Base-by-base conservation (phyloP, 1,140 invertebrate species). In the Dinothrombium tinctorium region DNA sequence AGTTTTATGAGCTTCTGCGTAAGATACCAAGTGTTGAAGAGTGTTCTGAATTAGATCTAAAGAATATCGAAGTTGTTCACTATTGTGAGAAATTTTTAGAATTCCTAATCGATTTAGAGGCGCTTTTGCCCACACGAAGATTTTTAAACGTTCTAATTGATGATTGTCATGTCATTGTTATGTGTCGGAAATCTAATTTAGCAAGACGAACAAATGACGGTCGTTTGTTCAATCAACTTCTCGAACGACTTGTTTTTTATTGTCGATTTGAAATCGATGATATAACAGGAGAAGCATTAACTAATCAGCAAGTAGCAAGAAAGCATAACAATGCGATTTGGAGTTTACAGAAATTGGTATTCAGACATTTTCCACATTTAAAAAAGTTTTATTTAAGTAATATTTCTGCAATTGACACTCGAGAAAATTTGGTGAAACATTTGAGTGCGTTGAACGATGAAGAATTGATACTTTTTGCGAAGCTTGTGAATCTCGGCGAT, bases 241-340 rank as follows among this genome's bases (percentile, higher is more conserved):
- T 98, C 48, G 79, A 92, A 46, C 90, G 89, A 73, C 60, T 99
- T 9, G 87, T 87, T 56, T 94, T 95, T 53, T 99, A 98, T 60
- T 73, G 81, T 0, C 68, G 79, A 44, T 99, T 98, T 64, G 94
- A 99, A 62, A 96, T 99, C 42, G 90, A 83, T 59, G 89, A 98
- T 56, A 74, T 83, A 50, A 83, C 76, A 2, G 94, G 94, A 0
- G 83, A 94, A 56, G 79, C 87, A 0, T 63, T 98, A 19, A 87
- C 76, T 0, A 80, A 92, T 55, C 72, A 80, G 47, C 79, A 98
- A 53, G 87, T 96, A 69, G 84, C 79, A 20, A 69, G 84, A 51
- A 57, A 78, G 19, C 92, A 98, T 61, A 95, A 95, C 55, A 68
- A 79, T 4, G 74, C 74, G 56, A 84, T 96, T 15, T 82, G 75